phyloP scores from a whole-genome alignment of 2,113 vertebrate genomes.

The Cololabis saira region DNA sequence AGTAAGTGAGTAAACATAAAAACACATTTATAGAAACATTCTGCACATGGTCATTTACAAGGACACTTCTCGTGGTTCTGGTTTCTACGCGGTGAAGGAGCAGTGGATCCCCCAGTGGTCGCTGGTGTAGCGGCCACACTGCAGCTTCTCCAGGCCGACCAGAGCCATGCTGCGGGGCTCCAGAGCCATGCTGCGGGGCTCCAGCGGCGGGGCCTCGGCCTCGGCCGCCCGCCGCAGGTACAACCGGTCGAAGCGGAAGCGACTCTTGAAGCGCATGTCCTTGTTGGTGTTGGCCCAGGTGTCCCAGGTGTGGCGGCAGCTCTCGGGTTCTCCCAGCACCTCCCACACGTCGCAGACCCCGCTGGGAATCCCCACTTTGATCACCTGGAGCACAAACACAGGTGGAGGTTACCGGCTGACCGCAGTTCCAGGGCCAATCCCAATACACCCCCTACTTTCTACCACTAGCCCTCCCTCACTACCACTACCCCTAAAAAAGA shows the following conservation, averaged over 20 bases:
- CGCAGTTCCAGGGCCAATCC: too few species aligned
- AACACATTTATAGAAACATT: too few species aligned
- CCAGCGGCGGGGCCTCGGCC: constrained; percentile 34
- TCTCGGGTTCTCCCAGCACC: constrained; percentile 83
- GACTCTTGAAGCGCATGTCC: constrained; percentile 56
- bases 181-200: too few species aligned
- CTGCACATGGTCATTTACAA: too few species aligned
- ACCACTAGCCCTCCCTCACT: too few species aligned
- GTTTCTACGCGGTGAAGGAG: constrained; percentile 62
- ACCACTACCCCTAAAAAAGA: too few species aligned
- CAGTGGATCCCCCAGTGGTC: constrained; percentile 94
- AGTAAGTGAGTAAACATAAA: too few species aligned
- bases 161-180: too few species aligned
- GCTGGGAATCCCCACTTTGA: constrained; percentile 82
- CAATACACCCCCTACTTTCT: too few species aligned
- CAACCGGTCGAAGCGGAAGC: constrained; percentile 88
- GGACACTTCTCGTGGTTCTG: too few species aligned
- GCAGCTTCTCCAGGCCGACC: constrained; percentile 87
- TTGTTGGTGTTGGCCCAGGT: constrained; percentile 87
- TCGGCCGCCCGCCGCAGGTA: constrained; percentile 78
- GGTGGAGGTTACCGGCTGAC: too few species aligned
- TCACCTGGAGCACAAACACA: constrained; percentile 83
- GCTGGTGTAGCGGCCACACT: constrained; percentile 88
- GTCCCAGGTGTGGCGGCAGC: constrained; percentile 92
- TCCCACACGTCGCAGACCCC: constrained; percentile 92